Percentiles rank a stretch among this genome's conserved stretches.
phyloP scores from a whole-genome alignment of 2,797 vertebrate species.

The Tapirus indicus region DNA sequence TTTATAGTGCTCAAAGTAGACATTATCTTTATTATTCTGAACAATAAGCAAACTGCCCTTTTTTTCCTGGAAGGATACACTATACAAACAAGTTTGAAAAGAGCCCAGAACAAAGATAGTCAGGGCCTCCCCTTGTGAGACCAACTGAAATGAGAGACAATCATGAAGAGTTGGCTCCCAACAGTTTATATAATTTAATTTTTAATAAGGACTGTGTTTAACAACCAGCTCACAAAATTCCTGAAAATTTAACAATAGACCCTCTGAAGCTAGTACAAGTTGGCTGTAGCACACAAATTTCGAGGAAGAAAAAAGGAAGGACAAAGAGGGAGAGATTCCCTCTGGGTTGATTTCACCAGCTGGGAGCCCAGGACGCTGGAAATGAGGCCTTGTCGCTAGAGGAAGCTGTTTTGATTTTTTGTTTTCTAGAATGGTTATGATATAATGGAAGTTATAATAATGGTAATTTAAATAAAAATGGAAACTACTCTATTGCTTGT shows the following conservation, averaged over 20 bases:
- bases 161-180: background rate
- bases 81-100: background rate
- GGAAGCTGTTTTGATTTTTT: background rate
- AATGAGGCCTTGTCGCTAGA: background rate
- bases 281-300: background rate
- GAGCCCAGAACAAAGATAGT: background rate
- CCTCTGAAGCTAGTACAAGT: background rate
- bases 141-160: background rate
- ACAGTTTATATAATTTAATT: background rate
- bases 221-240: background rate
- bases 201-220: background rate
- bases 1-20: background rate
- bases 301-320: background rate
- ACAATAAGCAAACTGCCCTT: background rate
- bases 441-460: constrained; percentile 5
- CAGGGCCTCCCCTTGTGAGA: background rate
- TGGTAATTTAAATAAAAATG: background rate
- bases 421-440: background rate
- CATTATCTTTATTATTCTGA: background rate
- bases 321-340: background rate
- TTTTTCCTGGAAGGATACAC: background rate
- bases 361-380: background rate
- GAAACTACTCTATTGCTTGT: background rate
- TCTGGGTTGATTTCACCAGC: background rate
- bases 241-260: background rate